Conservation (phyloP, 2,888 invertebrate genomes). For the Agrypnus murinus region DNA sequence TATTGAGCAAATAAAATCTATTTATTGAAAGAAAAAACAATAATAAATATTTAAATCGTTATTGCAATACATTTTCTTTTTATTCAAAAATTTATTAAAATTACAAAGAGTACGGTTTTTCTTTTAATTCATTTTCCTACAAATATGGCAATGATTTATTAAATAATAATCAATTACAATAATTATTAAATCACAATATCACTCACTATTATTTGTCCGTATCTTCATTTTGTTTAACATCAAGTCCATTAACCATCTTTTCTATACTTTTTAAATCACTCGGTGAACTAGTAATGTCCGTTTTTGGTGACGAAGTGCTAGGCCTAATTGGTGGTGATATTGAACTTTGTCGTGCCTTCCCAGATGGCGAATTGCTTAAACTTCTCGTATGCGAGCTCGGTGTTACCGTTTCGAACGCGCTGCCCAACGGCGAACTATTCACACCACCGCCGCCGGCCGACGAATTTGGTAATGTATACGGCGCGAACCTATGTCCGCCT, state of each 20-base stretch:
- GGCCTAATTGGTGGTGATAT: conserved; percentile 75
- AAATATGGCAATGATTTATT: conserved; percentile 35
- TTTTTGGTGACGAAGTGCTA: conserved; percentile 74
- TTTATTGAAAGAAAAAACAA: neutral
- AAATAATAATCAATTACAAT: conserved; percentile 47
- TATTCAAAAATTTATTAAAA: neutral
- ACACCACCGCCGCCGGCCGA: conserved; percentile 72
- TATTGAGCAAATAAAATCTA: too few species aligned
- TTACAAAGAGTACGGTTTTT: conserved; percentile 22
- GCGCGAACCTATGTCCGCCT: conserved; percentile 88
- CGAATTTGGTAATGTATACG: conserved; percentile 86
- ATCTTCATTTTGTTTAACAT: conserved; percentile 81
- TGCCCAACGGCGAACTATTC: conserved; percentile 79
- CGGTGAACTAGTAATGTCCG: conserved; percentile 76
- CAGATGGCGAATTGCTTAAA: conserved; percentile 77
- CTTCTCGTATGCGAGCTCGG: conserved; percentile 82
- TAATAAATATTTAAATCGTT: too few species aligned
- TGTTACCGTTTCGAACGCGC: conserved; percentile 93
- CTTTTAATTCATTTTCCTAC: conserved; percentile 4
- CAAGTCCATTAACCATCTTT: conserved; percentile 97
- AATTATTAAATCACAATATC: conserved; percentile 58
- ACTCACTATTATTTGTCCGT: conserved; percentile 67
- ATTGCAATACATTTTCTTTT: conserved; percentile 5
- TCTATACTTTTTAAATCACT: conserved; percentile 96
- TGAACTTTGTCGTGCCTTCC: conserved; percentile 69